Conservation (phyloP, 2,888 invertebrate species). For the Hedychridium roseum region DNA sequence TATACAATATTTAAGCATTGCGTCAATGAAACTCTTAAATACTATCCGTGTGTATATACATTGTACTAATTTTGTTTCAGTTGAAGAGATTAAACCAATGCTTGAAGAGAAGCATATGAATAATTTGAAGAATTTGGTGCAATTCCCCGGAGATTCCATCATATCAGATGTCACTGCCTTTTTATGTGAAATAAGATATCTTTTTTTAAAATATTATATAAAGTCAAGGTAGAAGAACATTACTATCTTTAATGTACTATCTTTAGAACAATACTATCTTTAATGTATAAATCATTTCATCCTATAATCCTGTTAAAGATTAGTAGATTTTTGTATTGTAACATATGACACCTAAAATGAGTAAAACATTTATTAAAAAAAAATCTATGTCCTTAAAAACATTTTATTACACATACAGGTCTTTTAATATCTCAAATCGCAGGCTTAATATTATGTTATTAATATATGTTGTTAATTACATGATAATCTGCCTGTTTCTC, state of each 20-base stretch:
- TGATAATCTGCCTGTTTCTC: slow-evolving; percentile 19
- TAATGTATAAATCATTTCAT: slow-evolving; percentile 1
- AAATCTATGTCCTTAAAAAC: slow-evolving; percentile 41
- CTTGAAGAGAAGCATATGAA: slow-evolving; percentile 41
- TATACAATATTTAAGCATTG: too few relatives aligned
- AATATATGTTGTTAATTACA: slow-evolving; percentile 25
- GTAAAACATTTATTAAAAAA: slow-evolving; percentile 50
- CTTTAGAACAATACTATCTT: slow-evolving; percentile 18
- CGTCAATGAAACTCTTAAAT: too few relatives aligned
- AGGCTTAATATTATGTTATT: slow-evolving; percentile 28
- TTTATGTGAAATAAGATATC: slow-evolving; percentile 44
- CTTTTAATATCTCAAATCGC: slow-evolving; percentile 18
- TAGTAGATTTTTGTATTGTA: slow-evolving; percentile 2
- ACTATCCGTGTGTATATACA: not conserved
- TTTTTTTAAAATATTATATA: slow-evolving; percentile 45
- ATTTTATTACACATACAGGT: slow-evolving; percentile 25
- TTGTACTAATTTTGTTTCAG: slow-evolving; percentile 37
- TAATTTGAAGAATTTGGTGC: slow-evolving; percentile 31
- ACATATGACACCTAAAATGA: not conserved
- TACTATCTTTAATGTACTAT: not conserved
- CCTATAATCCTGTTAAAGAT: not conserved
- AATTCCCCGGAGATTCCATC: slow-evolving; percentile 36
- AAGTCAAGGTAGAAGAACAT: slow-evolving; percentile 14
- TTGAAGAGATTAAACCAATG: slow-evolving; percentile 48
- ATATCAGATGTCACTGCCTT: slow-evolving; percentile 39